phyloP scores from a whole-genome alignment of 2,888 invertebrate genomes.

The Standfussiana lucernea region DNA sequence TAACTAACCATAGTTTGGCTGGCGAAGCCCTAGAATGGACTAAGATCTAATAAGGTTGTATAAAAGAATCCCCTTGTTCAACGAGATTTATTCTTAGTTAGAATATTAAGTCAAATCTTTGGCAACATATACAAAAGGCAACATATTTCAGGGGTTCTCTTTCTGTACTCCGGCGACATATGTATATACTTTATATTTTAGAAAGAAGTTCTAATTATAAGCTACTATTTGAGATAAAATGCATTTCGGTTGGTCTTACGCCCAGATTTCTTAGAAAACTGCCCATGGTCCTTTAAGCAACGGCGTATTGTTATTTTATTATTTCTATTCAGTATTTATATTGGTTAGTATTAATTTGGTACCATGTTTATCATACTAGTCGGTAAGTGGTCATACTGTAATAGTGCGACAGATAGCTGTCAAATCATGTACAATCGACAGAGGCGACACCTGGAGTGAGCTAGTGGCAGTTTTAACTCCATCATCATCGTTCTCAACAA shows the following conservation, averaged over 20 bases:
- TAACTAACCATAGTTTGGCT: too few species aligned
- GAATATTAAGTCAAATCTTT: neutral
- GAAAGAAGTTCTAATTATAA: neutral
- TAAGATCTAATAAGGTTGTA: neutral
- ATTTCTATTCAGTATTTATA: neutral
- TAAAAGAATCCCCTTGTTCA: neutral
- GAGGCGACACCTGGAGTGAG: too few species aligned
- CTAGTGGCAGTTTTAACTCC: too few species aligned
- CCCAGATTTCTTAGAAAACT: neutral
- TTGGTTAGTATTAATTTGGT: neutral
- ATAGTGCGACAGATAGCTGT: too few species aligned
- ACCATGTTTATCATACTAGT: too few species aligned
- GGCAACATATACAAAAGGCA: neutral
- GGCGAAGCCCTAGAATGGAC: too few species aligned
- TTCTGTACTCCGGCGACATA: too few species aligned
- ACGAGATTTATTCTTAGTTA: neutral
- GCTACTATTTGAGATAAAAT: neutral
- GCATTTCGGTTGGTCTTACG: neutral
- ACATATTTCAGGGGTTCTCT: neutral
- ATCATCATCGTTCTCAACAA: too few species aligned
- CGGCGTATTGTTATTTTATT: neutral
- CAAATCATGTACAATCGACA: too few species aligned
- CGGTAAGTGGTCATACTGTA: too few species aligned
- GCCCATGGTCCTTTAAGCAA: neutral
- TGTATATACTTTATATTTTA: too few species aligned